Base-by-base conservation (phyloP, 2,113 vertebrate species). In the Hirundichthys speculiger region DNA sequence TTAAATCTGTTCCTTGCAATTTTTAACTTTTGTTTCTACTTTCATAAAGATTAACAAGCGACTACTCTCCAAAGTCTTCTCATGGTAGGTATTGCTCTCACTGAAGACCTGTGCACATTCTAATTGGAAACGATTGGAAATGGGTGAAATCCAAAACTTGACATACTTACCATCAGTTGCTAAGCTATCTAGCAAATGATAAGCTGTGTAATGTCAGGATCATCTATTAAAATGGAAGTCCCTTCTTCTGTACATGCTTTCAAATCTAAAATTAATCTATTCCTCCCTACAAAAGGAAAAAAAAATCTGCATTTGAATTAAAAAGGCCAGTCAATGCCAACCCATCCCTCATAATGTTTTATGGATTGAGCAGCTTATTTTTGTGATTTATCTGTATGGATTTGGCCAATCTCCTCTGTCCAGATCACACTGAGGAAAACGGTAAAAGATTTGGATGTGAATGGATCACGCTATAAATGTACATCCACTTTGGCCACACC, bases 301-400 rank as follows among this genome's bases (percentile, higher is more conserved):
- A n/a, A 13, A 75, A 88, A 90, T 85, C 84, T 82, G 77, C 82
- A 87, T 88, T 87, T 80, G 76, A 87, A 85, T 88, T 71, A 52
- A 55, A 69, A 78, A 74, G 58, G 61, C n/a, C 22, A 60, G 75
- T 69, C 1, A 9, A 40, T 80, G 84, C 83, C 87, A 86, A 77
- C 77, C 53, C 41, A 56, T 46, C 1, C 40, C 50, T 62, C n/a
- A 25, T 65, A 69, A 84, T 68, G 63, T 58, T 80, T 83, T 86
- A 78, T 56, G 73, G 61, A 86, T 49, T 75, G 83, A 89, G 84
- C 73, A 75, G 86, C 83, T 90, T 89, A 87, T 79, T 82, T 79
- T 79, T 52, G 41, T 76, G 82, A 89, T 87, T 88, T 87, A 89
- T 91, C 82, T 73, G 55, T 77, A 71, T 43, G 70, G 73, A 86